A percentile compares a stretch with the other conserved stretches of the same genome.
phyloP scores from a whole-genome alignment of 2,113 vertebrate genomes.

The Platysteira castanea region DNA sequence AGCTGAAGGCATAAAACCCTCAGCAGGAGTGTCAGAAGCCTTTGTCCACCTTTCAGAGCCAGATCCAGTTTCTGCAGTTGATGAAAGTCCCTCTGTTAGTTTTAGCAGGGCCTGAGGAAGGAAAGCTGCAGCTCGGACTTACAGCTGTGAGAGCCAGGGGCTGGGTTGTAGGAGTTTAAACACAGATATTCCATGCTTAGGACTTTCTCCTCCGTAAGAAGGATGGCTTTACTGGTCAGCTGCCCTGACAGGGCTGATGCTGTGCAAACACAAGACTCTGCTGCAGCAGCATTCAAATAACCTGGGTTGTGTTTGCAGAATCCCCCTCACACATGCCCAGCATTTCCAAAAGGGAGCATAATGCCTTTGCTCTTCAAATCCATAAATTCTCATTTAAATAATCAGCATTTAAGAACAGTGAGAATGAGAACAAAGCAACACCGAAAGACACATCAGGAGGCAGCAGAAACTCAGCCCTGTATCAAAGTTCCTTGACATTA shows the following conservation, averaged over 20 bases:
- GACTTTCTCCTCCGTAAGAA: background rate
- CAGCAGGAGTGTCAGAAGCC: background rate
- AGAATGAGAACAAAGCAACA: background rate
- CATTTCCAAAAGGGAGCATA: background rate
- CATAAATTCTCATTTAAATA: background rate
- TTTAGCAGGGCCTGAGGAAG: background rate
- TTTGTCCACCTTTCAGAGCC: constrained; percentile 40
- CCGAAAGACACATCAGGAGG: background rate
- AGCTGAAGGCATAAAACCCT: constrained; percentile 31
- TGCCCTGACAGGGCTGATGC: background rate
- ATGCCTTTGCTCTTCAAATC: background rate
- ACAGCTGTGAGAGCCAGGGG: background rate
- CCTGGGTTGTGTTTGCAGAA: background rate
- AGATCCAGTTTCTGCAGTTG: constrained; percentile 14
- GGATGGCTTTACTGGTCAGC: background rate
- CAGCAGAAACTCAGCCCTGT: background rate
- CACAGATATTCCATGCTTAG: background rate
- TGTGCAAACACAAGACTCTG: background rate
- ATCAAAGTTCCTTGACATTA: background rate
- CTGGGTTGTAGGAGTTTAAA: background rate
- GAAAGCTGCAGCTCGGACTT: background rate
- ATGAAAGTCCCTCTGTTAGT: background rate
- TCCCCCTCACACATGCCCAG: background rate
- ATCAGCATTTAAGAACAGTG: background rate
- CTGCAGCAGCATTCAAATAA: background rate